Evolutionary conservation across 2,888 invertebrate species (phyloP).

Genomic region (Arge pagana): DNA sequence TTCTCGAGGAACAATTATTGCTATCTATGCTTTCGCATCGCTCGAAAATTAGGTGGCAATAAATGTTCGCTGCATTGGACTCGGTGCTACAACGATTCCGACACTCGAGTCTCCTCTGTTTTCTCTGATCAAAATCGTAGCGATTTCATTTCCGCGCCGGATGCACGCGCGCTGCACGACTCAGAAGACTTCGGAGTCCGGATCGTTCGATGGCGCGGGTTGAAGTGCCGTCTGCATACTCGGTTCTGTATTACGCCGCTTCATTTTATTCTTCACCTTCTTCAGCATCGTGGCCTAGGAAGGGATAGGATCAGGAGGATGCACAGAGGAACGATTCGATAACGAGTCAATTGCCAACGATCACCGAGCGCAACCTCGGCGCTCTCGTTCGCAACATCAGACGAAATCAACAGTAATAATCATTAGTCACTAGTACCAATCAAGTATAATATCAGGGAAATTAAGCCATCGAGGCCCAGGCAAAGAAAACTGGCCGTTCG

Average conservation of each 20-base stretch:
- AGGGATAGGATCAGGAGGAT: conserved; percentile 55
- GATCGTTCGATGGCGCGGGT: conserved; percentile 57
- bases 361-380: conserved; percentile 35
- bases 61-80: too few species aligned
- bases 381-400: conserved; percentile 32
- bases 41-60: too few species aligned
- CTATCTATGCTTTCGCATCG: conserved; percentile 7
- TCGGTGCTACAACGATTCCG: too few species aligned
- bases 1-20: too few species aligned
- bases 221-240: conserved; percentile 67
- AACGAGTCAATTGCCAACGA: conserved; percentile 32
- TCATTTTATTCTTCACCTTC: conserved; percentile 96
- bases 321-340: conserved; percentile 44
- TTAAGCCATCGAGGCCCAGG: too few species aligned
- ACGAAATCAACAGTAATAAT: conserved; percentile 9
- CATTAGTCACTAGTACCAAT: background rate
- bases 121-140: too few species aligned
- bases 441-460: too few species aligned
- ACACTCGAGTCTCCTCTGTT: too few species aligned
- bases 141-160: too few species aligned
- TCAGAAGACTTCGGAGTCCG: conserved; percentile 57
- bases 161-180: conserved; percentile 26
- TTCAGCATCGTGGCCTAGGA: conserved; percentile 99
- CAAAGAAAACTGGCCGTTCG: too few species aligned
- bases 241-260: conserved; percentile 91